Evolutionary conservation across 2,888 invertebrate genomes (phyloP), one percentile per base, ranked within the genome.

Genomic region (Phalera bucephala): DNA sequence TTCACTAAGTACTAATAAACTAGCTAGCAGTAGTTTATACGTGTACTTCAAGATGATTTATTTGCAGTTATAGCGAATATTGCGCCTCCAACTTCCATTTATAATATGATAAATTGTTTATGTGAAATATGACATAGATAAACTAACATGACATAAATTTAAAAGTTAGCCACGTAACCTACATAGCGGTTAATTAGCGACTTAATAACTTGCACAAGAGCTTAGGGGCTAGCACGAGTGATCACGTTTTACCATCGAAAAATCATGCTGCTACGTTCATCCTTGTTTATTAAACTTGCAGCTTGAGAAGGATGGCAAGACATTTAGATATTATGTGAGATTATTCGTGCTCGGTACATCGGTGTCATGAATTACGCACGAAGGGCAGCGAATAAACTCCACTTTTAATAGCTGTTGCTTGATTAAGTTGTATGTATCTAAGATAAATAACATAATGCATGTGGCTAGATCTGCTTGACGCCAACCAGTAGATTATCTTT

Each of bases 101-200:
- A 45, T 37, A 42, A 20, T 17, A 20, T 34, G 20, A 41, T 51
- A 45, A 38, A 57, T 45, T 51, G 38, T 51, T 53, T 42, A 53
- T 51, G 41, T 32, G 51, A 36, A 48, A 48, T 49, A 43, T 57
- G 58, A 42, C 49, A 57, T 39, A 57, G 37, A 46, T 52, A 57
- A 33, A 48, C 26, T 36, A 45, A 54, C 32, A 41, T 45, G 39
- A 42, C 39, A 52, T 54, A 48, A 40, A 54, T 57, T 44, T 43
- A 37, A 40, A 34, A 44, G 40, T 44, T 31, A 47, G 31, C 31
- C 33, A 27, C 27, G 14, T 50, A 49, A 53, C 45, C 39, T 25
- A 42, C 40, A 45, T 52, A 27, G 22, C 30, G 3, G 23, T 39
- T 57, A 42, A 52, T 56, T 54, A 51, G 48, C 37, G 38, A 15